phyloP scores from a whole-genome alignment of 2,888 invertebrate genomes.

The Abscondita cerata region DNA sequence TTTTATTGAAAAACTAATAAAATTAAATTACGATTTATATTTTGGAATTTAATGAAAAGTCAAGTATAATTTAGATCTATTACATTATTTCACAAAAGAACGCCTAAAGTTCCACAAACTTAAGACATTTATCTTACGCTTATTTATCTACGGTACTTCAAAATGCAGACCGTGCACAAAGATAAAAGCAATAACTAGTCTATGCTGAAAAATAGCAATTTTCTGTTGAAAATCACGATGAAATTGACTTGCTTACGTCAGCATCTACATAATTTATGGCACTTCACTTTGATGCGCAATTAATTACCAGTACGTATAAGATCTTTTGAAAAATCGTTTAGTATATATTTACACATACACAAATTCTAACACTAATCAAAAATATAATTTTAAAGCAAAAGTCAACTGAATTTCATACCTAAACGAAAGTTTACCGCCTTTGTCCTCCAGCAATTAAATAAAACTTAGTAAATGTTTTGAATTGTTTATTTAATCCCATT shows the following conservation, averaged over 20 bases:
- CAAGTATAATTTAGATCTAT: neutral
- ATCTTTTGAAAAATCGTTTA: no score
- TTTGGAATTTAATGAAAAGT: constrained; percentile 3
- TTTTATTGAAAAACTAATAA: constrained; percentile 13
- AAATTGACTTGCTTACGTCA: neutral
- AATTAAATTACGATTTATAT: constrained; percentile 4
- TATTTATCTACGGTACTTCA: constrained; percentile 7
- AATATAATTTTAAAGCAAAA: no score
- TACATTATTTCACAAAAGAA: neutral
- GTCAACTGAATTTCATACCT: no score
- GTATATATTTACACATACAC: no score
- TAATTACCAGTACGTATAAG: no score
- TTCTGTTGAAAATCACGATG: neutral
- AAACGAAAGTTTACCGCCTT: no score
- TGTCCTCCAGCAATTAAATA: no score
- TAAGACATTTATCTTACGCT: constrained; percentile 11
- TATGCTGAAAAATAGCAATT: neutral
- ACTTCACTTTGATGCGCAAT: no score
- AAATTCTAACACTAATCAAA: no score
- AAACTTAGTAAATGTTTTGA: no score
- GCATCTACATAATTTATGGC: neutral
- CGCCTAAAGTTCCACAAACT: constrained; percentile 14
- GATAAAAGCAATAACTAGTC: constrained; percentile 9
- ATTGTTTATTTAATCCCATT: no score
- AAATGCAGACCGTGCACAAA: constrained; percentile 15